These are phyloP conservation scores for Luffia ferchaultella DNA, from an alignment of 2,888 invertebrate species.

Conservation along the genomic window DNA sequence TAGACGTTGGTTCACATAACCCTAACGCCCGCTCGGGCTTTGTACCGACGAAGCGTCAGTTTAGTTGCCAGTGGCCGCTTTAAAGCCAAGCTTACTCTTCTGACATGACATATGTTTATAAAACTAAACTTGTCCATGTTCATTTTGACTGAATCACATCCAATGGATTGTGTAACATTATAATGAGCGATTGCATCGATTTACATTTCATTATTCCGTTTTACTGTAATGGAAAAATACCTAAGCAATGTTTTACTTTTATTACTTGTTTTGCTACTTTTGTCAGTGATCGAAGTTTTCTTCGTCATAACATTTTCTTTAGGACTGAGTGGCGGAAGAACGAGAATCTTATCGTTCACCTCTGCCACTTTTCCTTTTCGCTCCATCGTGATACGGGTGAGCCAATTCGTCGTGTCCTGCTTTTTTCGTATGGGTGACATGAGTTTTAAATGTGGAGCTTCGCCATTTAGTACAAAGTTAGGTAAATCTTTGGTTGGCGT, in stretches of 20 bases:
- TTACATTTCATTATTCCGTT: too few relatives aligned
- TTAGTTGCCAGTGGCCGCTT: too few relatives aligned
- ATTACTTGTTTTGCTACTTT: slow-evolving; percentile 25
- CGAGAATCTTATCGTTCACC: slow-evolving; percentile 11
- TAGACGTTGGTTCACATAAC: too few relatives aligned
- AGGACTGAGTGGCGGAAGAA: slow-evolving; percentile 27
- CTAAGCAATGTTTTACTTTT: slow-evolving; percentile 37
- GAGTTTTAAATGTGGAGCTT: slow-evolving; percentile 76
- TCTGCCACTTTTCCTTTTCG: slow-evolving; percentile 18
- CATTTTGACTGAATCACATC: too few relatives aligned
- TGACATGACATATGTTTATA: too few relatives aligned
- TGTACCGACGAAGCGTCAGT: too few relatives aligned
- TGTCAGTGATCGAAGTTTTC: slow-evolving; percentile 32
- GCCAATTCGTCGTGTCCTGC: slow-evolving; percentile 75
- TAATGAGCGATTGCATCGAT: too few relatives aligned
- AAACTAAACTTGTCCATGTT: too few relatives aligned
- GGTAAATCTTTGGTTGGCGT: slow-evolving; percentile 78
- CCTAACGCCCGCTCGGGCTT: too few relatives aligned
- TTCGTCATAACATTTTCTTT: slow-evolving; percentile 29
- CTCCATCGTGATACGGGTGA: slow-evolving; percentile 37
- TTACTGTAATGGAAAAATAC: slow-evolving; percentile 41
- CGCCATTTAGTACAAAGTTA: slow-evolving; percentile 78
- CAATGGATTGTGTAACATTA: too few relatives aligned
- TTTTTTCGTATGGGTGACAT: slow-evolving; percentile 74
- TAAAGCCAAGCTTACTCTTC: too few relatives aligned